Evolutionary conservation across 1,140 invertebrate genomes (phyloP).

Genomic region (Berghia stephanieae): DNA sequence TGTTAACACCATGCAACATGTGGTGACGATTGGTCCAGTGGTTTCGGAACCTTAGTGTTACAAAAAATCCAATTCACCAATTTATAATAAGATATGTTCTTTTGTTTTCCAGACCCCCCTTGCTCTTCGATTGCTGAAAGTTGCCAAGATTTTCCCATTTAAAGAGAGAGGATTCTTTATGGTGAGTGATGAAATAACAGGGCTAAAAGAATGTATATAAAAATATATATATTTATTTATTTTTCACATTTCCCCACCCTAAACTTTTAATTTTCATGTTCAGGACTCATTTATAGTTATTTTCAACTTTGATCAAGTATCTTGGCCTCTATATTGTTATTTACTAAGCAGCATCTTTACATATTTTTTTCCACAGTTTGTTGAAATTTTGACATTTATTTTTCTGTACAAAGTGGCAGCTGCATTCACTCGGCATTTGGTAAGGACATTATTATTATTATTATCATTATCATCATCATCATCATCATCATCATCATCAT

Average conservation of each 20-base stretch:
- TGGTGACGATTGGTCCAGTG: too few relatives aligned
- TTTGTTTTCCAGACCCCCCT: conserved; percentile 19
- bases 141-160: conserved; percentile 19
- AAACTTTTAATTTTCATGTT: too few relatives aligned
- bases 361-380: conserved; percentile 73
- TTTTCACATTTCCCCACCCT: not conserved
- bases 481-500: conserved; percentile 10
- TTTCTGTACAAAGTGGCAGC: conserved; percentile 77
- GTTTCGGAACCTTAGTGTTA: too few relatives aligned
- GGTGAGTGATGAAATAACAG: too few relatives aligned
- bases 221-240: not conserved
- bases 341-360: not conserved
- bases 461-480: not conserved
- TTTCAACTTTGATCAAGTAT: too few relatives aligned
- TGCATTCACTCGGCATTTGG: conserved; percentile 74
- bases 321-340: too few relatives aligned
- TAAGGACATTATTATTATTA: conserved; percentile 62
- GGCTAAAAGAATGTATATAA: not conserved
- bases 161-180: conserved; percentile 23
- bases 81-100: not conserved
- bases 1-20: too few relatives aligned
- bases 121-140: conserved; percentile 13
- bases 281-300: too few relatives aligned
- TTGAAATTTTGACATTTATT: conserved; percentile 80
- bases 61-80: too few relatives aligned